Evolutionary conservation across 2,113 vertebrate species (phyloP).

Genomic region (Corythoichthys haematopterus): DNA sequence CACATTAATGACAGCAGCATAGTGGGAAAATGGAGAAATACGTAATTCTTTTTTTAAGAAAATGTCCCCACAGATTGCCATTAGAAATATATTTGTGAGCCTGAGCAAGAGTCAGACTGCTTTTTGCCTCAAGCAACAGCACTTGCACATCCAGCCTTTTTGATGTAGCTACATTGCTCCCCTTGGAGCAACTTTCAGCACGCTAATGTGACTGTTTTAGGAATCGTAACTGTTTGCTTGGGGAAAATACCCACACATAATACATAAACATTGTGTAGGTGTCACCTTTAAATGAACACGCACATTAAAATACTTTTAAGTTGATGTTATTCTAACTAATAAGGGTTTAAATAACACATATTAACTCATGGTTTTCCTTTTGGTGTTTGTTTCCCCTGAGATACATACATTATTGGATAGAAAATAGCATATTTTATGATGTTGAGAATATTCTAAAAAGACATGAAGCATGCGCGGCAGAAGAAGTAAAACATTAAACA

Average conservation of each 20-base stretch:
- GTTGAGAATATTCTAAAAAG: conserved; percentile 2
- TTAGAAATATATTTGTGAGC: conserved; percentile 3
- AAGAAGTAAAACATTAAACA: background rate
- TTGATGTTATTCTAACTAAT: background rate
- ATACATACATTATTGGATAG: background rate
- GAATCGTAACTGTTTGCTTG: conserved; percentile 15
- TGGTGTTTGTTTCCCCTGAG: background rate
- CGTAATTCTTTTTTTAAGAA: conserved; percentile 29
- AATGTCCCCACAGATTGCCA: conserved; percentile 13
- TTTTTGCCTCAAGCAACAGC: conserved; percentile 1
- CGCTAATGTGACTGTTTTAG: conserved; percentile 9
- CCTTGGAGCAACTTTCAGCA: conserved; percentile 32
- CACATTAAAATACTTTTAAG: background rate
- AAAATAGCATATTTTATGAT: background rate
- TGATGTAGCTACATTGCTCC: conserved; percentile 25
- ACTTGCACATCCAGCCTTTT: conserved; percentile 19
- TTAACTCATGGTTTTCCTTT: background rate
- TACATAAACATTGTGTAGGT: conserved; percentile 1
- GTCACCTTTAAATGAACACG: background rate
- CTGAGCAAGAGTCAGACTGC: background rate
- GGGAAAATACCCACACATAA: background rate
- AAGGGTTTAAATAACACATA: background rate
- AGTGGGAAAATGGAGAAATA: conserved; percentile 23
- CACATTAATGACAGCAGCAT: conserved; percentile 32
- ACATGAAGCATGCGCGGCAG: background rate